A percentile compares a stretch with the other conserved stretches of the same genome.
These are phyloP conservation scores for Philypnodon macrostomus DNA, from an alignment of 2,797 vertebrate genomes.

Conservation along the genomic window DNA sequence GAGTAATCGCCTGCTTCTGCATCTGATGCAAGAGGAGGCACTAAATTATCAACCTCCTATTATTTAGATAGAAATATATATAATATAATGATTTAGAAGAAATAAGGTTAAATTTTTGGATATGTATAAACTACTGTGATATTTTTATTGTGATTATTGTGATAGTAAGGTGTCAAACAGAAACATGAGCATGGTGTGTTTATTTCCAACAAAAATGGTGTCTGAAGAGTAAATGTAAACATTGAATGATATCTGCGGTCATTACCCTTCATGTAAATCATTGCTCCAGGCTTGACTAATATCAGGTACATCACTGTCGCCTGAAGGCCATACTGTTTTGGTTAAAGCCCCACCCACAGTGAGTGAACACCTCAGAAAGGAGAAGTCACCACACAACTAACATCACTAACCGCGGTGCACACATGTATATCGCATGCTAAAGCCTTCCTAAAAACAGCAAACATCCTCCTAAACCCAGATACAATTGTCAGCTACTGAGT, in stretches of 20 bases:
- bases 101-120: conserved; percentile 1
- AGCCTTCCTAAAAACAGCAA: conserved; percentile 8
- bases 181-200: not conserved
- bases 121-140: no score
- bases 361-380: conserved; percentile 83
- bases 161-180: not conserved
- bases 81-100: not conserved
- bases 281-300: conserved; percentile 94
- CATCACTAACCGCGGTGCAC: conserved; percentile 44
- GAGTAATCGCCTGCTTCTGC: not conserved
- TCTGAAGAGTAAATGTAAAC: conserved; percentile 9
- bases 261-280: conserved; percentile 81
- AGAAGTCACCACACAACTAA: conserved; percentile 63
- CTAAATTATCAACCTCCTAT: not conserved
- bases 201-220: conserved; percentile 22
- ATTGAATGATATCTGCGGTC: conserved; percentile 13
- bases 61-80: not conserved
- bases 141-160: not conserved
- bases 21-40: not conserved
- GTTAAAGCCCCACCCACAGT: conserved; percentile 89
- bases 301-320: conserved; percentile 94
- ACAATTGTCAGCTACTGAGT: conserved; percentile 13
- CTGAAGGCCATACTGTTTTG: conserved; percentile 91
- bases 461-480: conserved; percentile 22
- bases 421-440: conserved; percentile 39